phyloP scores from a whole-genome alignment of 2,797 vertebrate species.

The Xiphophorus birchmanni region DNA sequence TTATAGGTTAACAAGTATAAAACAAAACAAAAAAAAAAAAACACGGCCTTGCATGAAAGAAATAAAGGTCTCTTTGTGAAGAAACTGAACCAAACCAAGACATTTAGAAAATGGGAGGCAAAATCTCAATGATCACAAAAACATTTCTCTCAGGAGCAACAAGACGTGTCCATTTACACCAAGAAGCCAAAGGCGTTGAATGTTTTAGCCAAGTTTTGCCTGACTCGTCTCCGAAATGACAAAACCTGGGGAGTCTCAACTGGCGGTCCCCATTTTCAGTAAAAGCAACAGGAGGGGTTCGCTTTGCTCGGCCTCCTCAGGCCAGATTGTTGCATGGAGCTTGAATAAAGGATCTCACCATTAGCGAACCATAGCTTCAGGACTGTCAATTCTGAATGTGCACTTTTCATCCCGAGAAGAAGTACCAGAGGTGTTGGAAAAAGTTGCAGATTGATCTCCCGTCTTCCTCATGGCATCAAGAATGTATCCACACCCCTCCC shows the following conservation, averaged over 20 bases:
- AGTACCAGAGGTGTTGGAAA: neutral
- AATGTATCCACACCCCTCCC: slow-evolving; percentile 35
- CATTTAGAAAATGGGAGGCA: neutral
- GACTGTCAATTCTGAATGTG: neutral
- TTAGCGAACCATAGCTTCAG: neutral
- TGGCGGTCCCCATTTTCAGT: neutral
- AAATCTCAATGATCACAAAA: neutral
- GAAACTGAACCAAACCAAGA: neutral
- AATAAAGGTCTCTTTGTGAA: neutral
- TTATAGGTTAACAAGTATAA: neutral
- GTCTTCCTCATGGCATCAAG: slow-evolving; percentile 30
- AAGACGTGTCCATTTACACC: neutral
- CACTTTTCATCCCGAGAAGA: neutral
- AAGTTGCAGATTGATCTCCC: slow-evolving; percentile 25
- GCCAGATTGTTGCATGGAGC: neutral
- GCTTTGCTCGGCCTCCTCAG: neutral
- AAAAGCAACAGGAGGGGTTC: neutral
- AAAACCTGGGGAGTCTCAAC: neutral
- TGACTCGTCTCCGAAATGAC: neutral
- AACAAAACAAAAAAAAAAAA: neutral
- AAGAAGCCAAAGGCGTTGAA: neutral
- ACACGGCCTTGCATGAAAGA: neutral
- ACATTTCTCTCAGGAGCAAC: neutral
- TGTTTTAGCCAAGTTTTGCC: neutral
- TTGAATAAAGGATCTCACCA: neutral